These are phyloP conservation scores for Holacanthella duospinosa DNA, from an alignment of 2,888 invertebrate species.

Conservation along the genomic window DNA sequence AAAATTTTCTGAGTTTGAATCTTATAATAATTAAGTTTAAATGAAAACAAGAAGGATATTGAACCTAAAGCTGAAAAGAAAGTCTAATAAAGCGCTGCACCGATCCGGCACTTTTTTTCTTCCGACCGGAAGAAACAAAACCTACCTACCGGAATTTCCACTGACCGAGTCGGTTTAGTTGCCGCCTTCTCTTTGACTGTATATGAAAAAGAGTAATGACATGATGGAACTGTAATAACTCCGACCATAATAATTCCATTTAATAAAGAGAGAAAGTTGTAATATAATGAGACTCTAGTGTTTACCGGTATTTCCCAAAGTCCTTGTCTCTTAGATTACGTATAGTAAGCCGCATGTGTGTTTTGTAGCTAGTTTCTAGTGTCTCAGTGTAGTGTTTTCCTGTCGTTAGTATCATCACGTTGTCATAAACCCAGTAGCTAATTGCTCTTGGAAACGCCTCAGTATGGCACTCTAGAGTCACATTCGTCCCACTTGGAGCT, in stretches of 20 bases:
- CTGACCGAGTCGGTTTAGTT: too few species aligned
- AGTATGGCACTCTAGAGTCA: constrained; percentile 83
- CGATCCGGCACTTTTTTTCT: too few species aligned
- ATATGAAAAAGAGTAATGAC: neutral
- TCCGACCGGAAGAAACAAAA: too few species aligned
- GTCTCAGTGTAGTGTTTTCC: constrained; percentile 76
- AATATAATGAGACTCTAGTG: neutral
- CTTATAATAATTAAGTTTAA: too few species aligned
- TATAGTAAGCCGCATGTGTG: constrained; percentile 80
- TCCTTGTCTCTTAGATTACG: constrained; percentile 70
- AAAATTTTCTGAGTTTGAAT: too few species aligned
- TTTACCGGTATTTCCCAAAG: constrained; percentile 64
- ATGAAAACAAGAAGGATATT: too few species aligned
- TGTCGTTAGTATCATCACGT: constrained; percentile 77
- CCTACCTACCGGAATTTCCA: too few species aligned
- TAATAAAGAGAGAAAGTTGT: constrained; percentile 32
- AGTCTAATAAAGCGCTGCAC: too few species aligned
- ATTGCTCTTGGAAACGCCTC: constrained; percentile 85
- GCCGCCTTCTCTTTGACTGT: too few species aligned
- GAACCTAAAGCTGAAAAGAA: too few species aligned
- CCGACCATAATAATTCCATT: neutral
- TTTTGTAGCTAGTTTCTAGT: constrained; percentile 75
- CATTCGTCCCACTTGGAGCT: constrained; percentile 79
- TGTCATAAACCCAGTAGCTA: constrained; percentile 84
- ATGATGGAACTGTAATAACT: neutral